These are phyloP conservation scores for Delphinus delphis DNA, from an alignment of 2,113 vertebrate genomes.

Conservation along the genomic window DNA sequence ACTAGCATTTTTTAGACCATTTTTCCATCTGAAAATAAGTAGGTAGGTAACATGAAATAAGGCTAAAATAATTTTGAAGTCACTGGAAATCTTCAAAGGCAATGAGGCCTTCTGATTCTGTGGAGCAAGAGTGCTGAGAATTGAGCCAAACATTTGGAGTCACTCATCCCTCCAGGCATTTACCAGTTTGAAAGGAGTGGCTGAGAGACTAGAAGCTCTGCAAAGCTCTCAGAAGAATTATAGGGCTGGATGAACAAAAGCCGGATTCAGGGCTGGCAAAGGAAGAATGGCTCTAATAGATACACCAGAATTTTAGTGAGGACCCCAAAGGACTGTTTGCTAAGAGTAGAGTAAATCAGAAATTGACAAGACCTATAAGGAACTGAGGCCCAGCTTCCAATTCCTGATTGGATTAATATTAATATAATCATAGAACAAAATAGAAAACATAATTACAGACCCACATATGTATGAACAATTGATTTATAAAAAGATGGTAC, in stretches of 20 bases:
- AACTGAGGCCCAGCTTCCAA: background rate
- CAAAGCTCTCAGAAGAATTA: background rate
- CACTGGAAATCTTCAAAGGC: background rate
- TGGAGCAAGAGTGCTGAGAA: background rate
- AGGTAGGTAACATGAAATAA: background rate
- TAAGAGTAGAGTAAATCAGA: background rate
- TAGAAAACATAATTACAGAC: background rate
- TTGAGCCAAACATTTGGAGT: background rate
- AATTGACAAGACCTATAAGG: background rate
- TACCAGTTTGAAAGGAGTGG: background rate
- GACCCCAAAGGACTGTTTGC: background rate
- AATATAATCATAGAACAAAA: background rate
- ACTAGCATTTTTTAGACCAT: background rate
- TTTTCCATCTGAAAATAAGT: background rate
- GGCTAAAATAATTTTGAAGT: background rate
- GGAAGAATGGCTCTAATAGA: background rate
- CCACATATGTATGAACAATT: background rate
- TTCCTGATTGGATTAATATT: background rate
- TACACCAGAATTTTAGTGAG: background rate
- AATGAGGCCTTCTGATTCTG: background rate
- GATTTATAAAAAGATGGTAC: background rate
- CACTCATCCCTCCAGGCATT: background rate
- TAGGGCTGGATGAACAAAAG: background rate
- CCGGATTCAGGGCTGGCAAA: background rate
- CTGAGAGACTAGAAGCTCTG: background rate